Percentiles rank a stretch among this genome's conserved stretches.
Conservation (phyloP, 2,797 vertebrate species). For the Rhinichthys osculus region DNA sequence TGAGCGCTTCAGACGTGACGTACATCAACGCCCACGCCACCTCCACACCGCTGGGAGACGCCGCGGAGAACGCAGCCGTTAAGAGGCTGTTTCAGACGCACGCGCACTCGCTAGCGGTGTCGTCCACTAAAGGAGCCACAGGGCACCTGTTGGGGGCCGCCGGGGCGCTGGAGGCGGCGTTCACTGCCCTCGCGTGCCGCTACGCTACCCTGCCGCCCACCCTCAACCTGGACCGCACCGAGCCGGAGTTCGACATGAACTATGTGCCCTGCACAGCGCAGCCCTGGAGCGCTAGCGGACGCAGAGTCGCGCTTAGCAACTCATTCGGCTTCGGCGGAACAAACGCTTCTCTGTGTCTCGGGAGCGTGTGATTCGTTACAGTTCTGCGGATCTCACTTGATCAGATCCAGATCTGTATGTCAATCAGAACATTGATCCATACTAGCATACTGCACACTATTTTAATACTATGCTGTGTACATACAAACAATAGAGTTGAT, state of each 20-base stretch:
- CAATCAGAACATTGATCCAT: not conserved
- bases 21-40: constrained; percentile 97
- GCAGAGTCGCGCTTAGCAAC: constrained; percentile 88
- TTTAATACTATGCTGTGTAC: not conserved
- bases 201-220: constrained; percentile 89
- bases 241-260: constrained; percentile 90
- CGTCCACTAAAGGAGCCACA: constrained; percentile 95
- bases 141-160: constrained; percentile 95
- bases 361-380: constrained; percentile 48
- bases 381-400: not conserved
- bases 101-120: constrained; percentile 79
- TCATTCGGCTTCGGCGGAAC: constrained; percentile 98
- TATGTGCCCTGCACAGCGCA: constrained; percentile 89
- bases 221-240: constrained; percentile 89
- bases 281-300: constrained; percentile 80
- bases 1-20: constrained; percentile 82
- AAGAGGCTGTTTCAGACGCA: constrained; percentile 87
- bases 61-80: constrained; percentile 92
- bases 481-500: not conserved
- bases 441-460: not conserved
- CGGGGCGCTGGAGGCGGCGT: constrained; percentile 90
- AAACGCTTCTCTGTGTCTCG: constrained; percentile 92
- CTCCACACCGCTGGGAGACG: constrained; percentile 93
- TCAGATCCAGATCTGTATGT: not conserved
- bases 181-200: constrained; percentile 91